phyloP scores from a whole-genome alignment of 2,797 vertebrate genomes.

The Amblyraja radiata region DNA sequence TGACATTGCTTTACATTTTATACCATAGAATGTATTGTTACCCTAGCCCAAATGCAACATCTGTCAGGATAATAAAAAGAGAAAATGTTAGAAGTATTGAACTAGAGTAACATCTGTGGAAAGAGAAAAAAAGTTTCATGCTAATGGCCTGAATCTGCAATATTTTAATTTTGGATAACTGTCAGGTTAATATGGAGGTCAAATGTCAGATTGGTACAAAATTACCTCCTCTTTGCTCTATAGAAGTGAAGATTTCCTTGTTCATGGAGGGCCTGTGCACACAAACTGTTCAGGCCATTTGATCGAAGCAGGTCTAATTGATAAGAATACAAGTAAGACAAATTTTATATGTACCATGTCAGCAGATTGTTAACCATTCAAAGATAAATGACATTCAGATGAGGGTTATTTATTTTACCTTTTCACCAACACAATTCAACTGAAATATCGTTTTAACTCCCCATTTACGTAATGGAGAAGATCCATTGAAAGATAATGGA shows the following conservation, averaged over 20 bases:
- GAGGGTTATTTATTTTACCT: not conserved
- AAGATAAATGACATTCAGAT: not conserved
- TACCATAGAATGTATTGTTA: too few species aligned
- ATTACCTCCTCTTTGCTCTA: slow-evolving; percentile 69
- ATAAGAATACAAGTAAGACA: not conserved
- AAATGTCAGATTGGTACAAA: not conserved
- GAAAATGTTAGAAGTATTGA: too few species aligned
- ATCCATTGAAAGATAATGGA: not conserved
- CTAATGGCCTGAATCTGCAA: too few species aligned
- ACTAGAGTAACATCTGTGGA: too few species aligned
- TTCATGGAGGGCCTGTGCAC: slow-evolving; percentile 75
- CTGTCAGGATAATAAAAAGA: not conserved
- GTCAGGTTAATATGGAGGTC: not conserved
- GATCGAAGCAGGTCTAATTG: slow-evolving; percentile 70
- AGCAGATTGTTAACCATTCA: not conserved
- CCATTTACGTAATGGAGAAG: not conserved
- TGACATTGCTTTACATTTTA: too few species aligned
- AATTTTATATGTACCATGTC: not conserved
- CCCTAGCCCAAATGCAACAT: too few species aligned
- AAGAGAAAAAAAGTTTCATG: too few species aligned
- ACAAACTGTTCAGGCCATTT: slow-evolving; percentile 65
- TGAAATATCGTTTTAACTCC: too few species aligned
- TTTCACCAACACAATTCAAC: not conserved
- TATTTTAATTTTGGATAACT: not conserved
- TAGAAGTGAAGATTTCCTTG: slow-evolving; percentile 82